Conservation (phyloP, 2,888 invertebrate genomes). For the Antheraea yamamai region DNA sequence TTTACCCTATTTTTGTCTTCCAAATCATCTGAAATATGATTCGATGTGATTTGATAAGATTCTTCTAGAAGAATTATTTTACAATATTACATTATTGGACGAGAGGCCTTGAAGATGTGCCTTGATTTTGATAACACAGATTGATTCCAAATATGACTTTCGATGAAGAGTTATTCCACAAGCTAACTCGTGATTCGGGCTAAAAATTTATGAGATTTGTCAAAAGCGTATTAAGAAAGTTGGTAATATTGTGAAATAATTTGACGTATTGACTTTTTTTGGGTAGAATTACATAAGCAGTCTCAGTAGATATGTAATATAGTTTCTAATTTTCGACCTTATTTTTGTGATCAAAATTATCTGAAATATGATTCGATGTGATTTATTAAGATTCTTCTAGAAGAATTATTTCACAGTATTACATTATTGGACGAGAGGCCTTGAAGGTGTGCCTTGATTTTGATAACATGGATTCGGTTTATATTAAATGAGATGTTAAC, state of each 20-base stretch:
- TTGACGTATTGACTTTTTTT: not conserved
- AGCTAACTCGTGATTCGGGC: too few species aligned
- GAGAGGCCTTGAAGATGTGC: slow-evolving; percentile 17
- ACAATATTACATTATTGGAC: slow-evolving; percentile 22
- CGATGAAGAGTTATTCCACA: too few species aligned
- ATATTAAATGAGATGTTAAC: not conserved
- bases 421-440: slow-evolving; percentile 17
- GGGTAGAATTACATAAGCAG: not conserved
- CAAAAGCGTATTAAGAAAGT: not conserved
- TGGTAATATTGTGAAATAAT: slow-evolving; percentile 12
- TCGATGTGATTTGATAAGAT: not conserved
- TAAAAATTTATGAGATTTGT: too few species aligned
- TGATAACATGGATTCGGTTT: not conserved
- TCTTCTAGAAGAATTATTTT: slow-evolving; percentile 20
- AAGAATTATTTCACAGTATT: slow-evolving; percentile 24
- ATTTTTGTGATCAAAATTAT: not conserved
- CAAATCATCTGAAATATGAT: not conserved
- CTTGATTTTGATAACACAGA: slow-evolving; percentile 16
- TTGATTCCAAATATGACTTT: too few species aligned
- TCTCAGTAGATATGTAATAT: not conserved
- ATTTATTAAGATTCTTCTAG: not conserved
- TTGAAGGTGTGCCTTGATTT: slow-evolving; percentile 21
- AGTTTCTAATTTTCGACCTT: not conserved
- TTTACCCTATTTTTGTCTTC: not conserved
- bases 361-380: not conserved